phyloP scores from a whole-genome alignment of 2,113 vertebrate genomes.

The Mormoops blainvillei region DNA sequence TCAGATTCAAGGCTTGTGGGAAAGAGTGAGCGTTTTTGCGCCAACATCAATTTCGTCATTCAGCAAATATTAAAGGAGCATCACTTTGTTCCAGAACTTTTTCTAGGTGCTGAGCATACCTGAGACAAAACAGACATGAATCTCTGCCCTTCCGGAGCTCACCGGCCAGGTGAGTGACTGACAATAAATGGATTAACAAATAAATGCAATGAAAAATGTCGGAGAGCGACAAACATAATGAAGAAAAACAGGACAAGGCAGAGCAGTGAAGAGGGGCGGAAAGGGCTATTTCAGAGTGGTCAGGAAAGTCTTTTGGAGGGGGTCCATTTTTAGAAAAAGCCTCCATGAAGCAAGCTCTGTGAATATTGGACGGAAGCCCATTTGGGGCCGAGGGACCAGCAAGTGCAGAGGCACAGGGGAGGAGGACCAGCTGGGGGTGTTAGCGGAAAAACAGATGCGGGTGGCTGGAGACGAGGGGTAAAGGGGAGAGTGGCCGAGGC shows the following conservation, averaged over 20 bases:
- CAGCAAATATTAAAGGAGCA: background rate
- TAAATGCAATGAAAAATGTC: background rate
- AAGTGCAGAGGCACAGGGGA: background rate
- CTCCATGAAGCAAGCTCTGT: background rate
- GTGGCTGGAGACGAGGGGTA: background rate
- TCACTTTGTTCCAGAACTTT: background rate
- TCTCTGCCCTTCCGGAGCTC: background rate
- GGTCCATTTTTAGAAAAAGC: background rate
- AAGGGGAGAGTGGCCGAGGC: background rate
- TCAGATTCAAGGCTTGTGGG: background rate
- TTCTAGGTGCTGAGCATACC: background rate
- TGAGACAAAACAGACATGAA: background rate
- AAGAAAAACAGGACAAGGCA: background rate
- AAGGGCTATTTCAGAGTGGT: background rate
- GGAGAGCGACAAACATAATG: accelerated
- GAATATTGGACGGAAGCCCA: background rate
- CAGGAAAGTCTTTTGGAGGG: background rate
- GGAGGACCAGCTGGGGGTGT: background rate
- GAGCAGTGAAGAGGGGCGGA: background rate
- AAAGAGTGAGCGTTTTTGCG: background rate
- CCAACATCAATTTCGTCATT: background rate
- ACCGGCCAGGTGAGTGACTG: background rate
- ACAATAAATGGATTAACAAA: background rate
- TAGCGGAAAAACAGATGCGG: background rate
- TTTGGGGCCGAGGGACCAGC: background rate